Evolutionary conservation across 2,113 vertebrate species (phyloP).

Genomic region (Tenebrosternarchus preto): DNA sequence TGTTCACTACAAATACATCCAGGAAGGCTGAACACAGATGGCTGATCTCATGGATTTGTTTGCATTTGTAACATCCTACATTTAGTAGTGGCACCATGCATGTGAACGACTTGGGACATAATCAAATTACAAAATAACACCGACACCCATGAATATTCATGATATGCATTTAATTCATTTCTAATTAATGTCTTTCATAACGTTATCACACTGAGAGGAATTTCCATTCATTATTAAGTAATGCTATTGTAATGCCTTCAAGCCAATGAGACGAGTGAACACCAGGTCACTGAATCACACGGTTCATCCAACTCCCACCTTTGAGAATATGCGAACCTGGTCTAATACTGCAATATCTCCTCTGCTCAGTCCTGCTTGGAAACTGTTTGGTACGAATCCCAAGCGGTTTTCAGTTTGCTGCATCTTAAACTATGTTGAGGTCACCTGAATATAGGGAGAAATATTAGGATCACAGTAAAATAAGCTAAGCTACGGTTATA

Average conservation of each 20-base stretch:
- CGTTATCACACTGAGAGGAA: not conserved
- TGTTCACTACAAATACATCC: not conserved
- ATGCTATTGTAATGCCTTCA: not conserved
- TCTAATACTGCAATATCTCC: not conserved
- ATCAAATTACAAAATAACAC: not conserved
- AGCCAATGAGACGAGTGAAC: not conserved
- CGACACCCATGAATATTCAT: not conserved
- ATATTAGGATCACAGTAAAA: not conserved
- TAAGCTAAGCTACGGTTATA: constrained; percentile 33
- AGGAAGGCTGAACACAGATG: not conserved
- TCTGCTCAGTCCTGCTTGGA: too few species aligned
- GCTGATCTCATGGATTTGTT: constrained; percentile 28
- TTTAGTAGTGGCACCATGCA: not conserved
- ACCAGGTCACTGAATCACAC: constrained; percentile 22
- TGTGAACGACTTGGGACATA: not conserved
- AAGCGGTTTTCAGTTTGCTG: constrained; percentile 5
- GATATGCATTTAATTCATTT: too few species aligned
- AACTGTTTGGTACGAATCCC: too few species aligned
- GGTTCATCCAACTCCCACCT: not conserved
- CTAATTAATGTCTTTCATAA: not conserved
- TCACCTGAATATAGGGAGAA: constrained; percentile 6
- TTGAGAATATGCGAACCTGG: constrained; percentile 3
- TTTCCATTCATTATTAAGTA: not conserved
- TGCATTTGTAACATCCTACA: not conserved
- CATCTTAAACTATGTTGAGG: constrained; percentile 36